phyloP scores from a whole-genome alignment of 1,140 invertebrate genomes.

The Tetramorium alpestre region DNA sequence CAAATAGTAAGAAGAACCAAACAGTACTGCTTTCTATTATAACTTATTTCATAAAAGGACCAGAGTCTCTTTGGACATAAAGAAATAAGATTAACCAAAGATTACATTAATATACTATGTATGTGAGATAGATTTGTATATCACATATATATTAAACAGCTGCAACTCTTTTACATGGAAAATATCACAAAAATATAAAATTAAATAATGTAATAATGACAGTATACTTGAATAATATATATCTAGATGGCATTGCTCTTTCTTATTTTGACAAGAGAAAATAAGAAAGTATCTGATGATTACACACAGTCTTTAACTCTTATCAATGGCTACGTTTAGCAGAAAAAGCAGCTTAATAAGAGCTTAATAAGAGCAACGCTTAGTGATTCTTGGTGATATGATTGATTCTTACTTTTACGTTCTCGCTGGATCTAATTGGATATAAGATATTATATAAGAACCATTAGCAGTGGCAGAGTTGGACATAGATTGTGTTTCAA shows the following conservation, averaged over 20 bases:
- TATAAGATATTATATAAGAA: no score
- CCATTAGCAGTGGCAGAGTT: no score
- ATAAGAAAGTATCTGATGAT: constrained; percentile 21
- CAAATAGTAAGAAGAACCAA: background rate
- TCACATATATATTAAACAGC: constrained; percentile 28
- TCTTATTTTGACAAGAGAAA: background rate
- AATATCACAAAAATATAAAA: constrained; percentile 34
- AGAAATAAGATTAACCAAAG: constrained; percentile 9
- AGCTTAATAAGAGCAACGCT: no score
- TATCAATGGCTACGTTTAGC: background rate
- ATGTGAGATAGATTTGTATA: constrained; percentile 41
- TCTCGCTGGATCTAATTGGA: no score
- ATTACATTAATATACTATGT: constrained; percentile 19
- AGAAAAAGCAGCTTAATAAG: no score
- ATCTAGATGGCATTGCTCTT: background rate
- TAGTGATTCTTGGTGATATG: no score
- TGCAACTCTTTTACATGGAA: background rate
- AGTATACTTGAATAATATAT: background rate
- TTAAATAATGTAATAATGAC: constrained; percentile 10
- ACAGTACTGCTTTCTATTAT: background rate
- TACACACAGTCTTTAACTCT: constrained; percentile 44
- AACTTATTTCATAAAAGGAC: constrained; percentile 11
- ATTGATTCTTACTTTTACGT: no score
- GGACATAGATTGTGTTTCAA: no score
- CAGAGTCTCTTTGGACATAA: constrained; percentile 20